Evolutionary conservation across 2,888 invertebrate species (phyloP).

Genomic region (Harpalus rufipes): DNA sequence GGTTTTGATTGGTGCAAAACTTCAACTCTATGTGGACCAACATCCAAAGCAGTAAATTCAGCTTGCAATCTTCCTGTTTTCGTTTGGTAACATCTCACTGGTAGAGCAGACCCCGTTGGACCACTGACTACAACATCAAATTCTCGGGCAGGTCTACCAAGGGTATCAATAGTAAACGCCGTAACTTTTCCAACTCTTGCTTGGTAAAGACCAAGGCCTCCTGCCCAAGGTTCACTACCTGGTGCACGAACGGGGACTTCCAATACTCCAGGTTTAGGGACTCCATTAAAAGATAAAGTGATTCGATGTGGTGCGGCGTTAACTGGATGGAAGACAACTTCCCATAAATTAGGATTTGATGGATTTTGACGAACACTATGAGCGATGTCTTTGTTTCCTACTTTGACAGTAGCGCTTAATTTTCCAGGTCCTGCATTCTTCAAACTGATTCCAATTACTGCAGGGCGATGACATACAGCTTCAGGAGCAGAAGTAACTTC

Average conservation of each 20-base stretch:
- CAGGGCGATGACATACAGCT: constrained; percentile 89
- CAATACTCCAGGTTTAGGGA: constrained; percentile 82
- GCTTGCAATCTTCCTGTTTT: constrained; percentile 97
- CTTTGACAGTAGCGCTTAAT: constrained; percentile 88
- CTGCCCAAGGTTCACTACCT: constrained; percentile 80
- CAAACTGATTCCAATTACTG: constrained; percentile 84
- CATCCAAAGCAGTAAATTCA: constrained; percentile 92
- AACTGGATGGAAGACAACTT: constrained; percentile 92
- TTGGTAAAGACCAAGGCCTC: constrained; percentile 90
- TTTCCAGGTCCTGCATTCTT: constrained; percentile 89
- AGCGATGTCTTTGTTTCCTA: constrained; percentile 89
- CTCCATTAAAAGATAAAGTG: constrained; percentile 91
- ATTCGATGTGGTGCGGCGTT: constrained; percentile 93
- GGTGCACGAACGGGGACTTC: constrained; percentile 81
- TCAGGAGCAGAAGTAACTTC: constrained; percentile 78
- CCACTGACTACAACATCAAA: constrained; percentile 91
- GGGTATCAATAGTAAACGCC: constrained; percentile 92
- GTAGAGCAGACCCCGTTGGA: constrained; percentile 76
- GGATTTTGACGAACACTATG: constrained; percentile 88
- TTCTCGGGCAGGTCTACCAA: constrained; percentile 90
- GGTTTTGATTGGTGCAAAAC: constrained; percentile 94
- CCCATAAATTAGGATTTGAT: constrained; percentile 86
- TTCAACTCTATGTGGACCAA: constrained; percentile 85
- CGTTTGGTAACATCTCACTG: constrained; percentile 92
- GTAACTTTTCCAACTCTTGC: constrained; percentile 90